Base-by-base conservation (phyloP, 2,888 invertebrate genomes). In the Serripes groenlandicus region DNA sequence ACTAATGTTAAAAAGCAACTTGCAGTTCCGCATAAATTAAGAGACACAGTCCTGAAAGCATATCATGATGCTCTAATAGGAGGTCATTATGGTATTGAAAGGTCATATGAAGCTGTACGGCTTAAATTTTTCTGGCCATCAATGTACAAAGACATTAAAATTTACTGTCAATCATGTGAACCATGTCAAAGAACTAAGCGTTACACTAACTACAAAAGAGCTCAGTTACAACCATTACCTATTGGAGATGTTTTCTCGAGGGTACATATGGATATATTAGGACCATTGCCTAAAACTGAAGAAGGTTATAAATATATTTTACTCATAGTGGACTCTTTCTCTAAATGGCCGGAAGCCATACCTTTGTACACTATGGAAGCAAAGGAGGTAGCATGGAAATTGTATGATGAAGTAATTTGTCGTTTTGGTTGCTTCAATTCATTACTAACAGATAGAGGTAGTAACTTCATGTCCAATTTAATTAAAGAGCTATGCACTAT, bases 271-370 rank as follows among this genome's bases (percentile, higher is more conserved):
- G 42, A 30, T 66, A 26, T 83, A 83, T 37, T 77, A 80, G 49
- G 78, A 26, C 54, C 78, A 9, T 34, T 78, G 21, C 78, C 78
- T 9, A 71, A 71, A 62, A 77, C 71, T 18, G 60, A 78, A 64
- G 30, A 80, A 32, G 72, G 70, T 26, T 78, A 56, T 26, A 58
- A 71, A 37, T 78, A 82, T 32, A 58, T 83, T 0, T 35, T 85
- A 1, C 35, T 85, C n/a, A 71, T 87, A 30, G 78, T 78, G 18
- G 84, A 82, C 58, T 72, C 69, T 37, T 85, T 82, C 56, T 72
- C 84, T 15, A 76, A 81, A 64, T 89, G 87, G 87, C 30, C 69
- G 52, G 88, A 87, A 49, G 84, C 82, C 1, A 84, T 83, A 75
- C 86, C 89, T 15, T 28, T 88, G 49, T 28, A 34, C 15, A 84